Evolutionary conservation across 2,113 vertebrate genomes (phyloP).

Genomic region (Neolamprologus falcicula): DNA sequence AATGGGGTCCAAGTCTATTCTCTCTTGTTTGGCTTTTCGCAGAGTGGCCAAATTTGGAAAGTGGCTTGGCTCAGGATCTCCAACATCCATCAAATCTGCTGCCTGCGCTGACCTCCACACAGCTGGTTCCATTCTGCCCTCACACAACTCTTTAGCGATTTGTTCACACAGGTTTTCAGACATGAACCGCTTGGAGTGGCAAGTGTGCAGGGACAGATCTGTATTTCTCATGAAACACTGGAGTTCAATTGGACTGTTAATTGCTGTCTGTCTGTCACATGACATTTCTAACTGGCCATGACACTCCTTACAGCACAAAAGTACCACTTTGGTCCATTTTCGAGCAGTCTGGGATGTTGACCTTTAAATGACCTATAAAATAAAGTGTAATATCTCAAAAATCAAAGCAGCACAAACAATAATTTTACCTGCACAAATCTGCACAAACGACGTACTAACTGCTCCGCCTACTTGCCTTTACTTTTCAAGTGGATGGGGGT

Average conservation of each 20-base stretch:
- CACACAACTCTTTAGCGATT: neutral
- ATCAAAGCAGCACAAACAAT: fast-evolving
- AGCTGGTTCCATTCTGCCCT: neutral
- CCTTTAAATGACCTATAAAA: neutral
- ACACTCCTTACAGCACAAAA: neutral
- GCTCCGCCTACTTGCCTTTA: neutral
- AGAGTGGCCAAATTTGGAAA: neutral
- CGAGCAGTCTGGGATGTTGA: neutral
- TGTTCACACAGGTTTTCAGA: neutral
- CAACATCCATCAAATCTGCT: neutral
- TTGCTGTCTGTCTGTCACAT: neutral
- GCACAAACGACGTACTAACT: fast-evolving
- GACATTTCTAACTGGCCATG: neutral
- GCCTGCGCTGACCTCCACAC: fast-evolving
- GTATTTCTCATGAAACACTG: neutral
- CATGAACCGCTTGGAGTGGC: fast-evolving
- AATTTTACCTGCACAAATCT: neutral
- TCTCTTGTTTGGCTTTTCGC: neutral
- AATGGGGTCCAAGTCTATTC: neutral
- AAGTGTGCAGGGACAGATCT: neutral
- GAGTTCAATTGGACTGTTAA: neutral
- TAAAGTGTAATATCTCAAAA: neutral
- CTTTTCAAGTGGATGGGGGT: neutral
- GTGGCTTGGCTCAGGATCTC: neutral
- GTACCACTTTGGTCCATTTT: neutral